Percentiles rank a stretch among this genome's conserved stretches.
These are phyloP conservation scores for Drosophila fulvimacula DNA, from an alignment of 2,888 invertebrate genomes.

Conservation along the genomic window DNA sequence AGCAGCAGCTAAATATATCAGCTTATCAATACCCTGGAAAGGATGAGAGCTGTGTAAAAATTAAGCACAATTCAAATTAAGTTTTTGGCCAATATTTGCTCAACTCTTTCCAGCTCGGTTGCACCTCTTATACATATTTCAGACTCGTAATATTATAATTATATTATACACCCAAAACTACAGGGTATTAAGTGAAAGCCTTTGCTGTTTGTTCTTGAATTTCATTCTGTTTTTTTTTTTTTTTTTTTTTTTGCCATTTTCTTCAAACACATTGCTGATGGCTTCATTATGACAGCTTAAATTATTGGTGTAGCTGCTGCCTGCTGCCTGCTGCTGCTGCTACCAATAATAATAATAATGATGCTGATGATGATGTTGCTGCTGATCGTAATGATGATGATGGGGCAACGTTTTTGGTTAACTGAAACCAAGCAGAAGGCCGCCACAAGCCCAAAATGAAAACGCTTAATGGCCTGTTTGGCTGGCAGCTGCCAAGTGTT, in stretches of 20 bases:
- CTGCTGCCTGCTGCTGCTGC: conserved; percentile 16
- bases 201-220: conserved; percentile 10
- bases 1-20: not conserved
- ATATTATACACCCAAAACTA: not conserved
- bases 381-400: conserved; percentile 42
- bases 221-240: not conserved
- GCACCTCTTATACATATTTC: not conserved
- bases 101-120: not conserved
- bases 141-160: too few species aligned
- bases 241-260: not conserved
- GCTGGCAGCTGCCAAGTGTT: conserved; percentile 77
- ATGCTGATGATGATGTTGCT: conserved; percentile 43
- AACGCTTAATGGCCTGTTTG: conserved; percentile 44
- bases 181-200: conserved; percentile 36
- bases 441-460: conserved; percentile 33
- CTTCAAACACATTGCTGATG: conserved; percentile 36
- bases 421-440: conserved; percentile 56
- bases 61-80: not conserved
- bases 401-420: conserved; percentile 46
- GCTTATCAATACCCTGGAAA: conserved; percentile 19
- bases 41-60: too few species aligned
- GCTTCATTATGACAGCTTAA: conserved; percentile 65
- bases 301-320: conserved; percentile 56
- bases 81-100: not conserved
- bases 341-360: conserved; percentile 38